A percentile compares a stretch with the other conserved stretches of the same genome.
Conservation (phyloP, 92 coral and sea anemone species). For the Porites lobata region DNA sequence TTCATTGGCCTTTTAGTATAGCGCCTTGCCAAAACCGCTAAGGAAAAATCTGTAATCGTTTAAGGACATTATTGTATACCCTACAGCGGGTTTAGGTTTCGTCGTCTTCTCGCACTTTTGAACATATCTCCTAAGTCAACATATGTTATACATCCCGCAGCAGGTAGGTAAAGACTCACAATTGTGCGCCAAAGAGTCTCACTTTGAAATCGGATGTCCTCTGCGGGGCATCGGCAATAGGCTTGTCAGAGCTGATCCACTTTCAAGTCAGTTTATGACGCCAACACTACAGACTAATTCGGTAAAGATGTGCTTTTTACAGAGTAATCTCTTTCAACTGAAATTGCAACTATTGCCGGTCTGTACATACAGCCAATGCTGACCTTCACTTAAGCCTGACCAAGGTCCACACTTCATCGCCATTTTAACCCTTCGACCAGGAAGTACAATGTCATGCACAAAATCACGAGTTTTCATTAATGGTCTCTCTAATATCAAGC, state of each 20-base stretch:
- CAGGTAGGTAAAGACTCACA: background rate
- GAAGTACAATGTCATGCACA: no score
- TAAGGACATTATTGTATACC: conserved; percentile 16
- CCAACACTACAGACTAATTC: conserved; percentile 12
- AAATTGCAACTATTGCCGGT: background rate
- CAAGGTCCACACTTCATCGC: no score
- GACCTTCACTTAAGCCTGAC: background rate
- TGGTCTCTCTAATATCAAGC: background rate
- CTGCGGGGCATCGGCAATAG: conserved; percentile 4
- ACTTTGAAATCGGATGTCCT: conserved; percentile 23
- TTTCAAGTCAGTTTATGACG: conserved; percentile 5
- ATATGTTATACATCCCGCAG: background rate
- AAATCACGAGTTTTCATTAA: background rate
- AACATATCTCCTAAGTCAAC: background rate
- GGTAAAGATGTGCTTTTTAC: background rate
- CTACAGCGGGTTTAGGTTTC: background rate
- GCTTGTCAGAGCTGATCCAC: background rate
- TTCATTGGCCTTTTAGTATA: background rate
- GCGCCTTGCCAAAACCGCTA: background rate
- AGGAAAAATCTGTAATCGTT: background rate
- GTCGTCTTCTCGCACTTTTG: background rate
- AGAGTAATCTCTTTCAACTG: conserved; percentile 4
- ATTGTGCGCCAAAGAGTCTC: conserved; percentile 38
- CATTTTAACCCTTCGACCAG: no score
- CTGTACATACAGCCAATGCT: background rate